These are phyloP conservation scores for Orthosia gothica DNA, from an alignment of 2,888 invertebrate genomes.

Conservation along the genomic window DNA sequence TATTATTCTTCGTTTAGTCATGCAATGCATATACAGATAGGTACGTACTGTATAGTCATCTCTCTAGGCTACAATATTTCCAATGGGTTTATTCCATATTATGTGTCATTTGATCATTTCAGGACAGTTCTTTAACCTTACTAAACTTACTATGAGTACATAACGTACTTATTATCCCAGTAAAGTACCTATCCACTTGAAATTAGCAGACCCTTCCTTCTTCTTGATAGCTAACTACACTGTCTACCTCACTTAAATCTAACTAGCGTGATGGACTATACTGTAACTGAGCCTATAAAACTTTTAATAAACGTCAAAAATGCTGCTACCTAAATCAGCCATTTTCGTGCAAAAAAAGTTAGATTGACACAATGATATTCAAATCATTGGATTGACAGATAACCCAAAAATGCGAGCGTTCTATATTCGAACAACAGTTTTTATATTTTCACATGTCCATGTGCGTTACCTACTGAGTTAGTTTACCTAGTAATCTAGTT, in stretches of 20 bases:
- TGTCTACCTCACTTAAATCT: not conserved
- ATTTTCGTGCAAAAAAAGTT: not conserved
- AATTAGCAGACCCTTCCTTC: too few species aligned
- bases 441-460: not conserved
- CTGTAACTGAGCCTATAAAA: too few species aligned
- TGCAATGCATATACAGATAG: not conserved
- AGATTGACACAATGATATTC: too few species aligned
- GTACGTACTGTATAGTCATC: constrained; percentile 1
- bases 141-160: too few species aligned
- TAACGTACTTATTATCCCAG: too few species aligned
- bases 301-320: constrained; percentile 3
- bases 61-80: not conserved
- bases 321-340: not conserved
- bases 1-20: not conserved
- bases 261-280: not conserved
- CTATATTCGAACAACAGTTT: constrained; percentile 21
- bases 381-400: too few species aligned
- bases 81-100: too few species aligned
- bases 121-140: too few species aligned
- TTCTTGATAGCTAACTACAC: too few species aligned
- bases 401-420: constrained; percentile 34
- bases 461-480: not conserved
- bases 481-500: not conserved
- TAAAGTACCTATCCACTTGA: too few species aligned
- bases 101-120: too few species aligned